Evolutionary conservation across 2,888 invertebrate species (phyloP), one percentile per base, ranked within the genome.

Genomic region (Drosophila nigricruria): DNA sequence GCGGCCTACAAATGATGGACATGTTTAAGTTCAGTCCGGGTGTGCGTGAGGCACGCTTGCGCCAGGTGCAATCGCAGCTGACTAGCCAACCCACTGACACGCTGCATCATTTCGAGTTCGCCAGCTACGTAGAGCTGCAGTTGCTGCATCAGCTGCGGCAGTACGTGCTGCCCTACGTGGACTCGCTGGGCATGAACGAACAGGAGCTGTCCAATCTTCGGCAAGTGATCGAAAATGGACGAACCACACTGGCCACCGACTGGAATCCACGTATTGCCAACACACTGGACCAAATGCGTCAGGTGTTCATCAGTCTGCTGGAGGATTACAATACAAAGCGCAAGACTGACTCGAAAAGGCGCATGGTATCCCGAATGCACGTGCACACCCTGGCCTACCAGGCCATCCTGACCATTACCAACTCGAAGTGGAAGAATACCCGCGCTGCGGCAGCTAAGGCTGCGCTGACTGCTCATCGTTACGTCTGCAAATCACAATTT

Each of bases 1-100:
- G 97, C 87, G 97, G 97, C 10, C 93, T 97, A 53, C 97, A 97
- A 91, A 96, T 97, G 96, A 96, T 97, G 97, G 97, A 97, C 88
- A 97, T 96, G 91, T 97, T 90, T 34, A 91, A 90, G 65, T 92
- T 91, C 69, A 69, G 57, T 49, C 71, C 82, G 5, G 96, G 95
- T 86, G 93, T 95, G 76, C 94, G 96, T 78, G 94, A 94, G 76
- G 94, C 93, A 73, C 94, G 96, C 79, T 91, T 97, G 58, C 91
- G 93, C 30, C 94, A 95, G 91, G 94, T 97, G 1, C 94, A 94
- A 78, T 92, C 94, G 70, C 95, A 97, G 93, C 95, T 97, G 92
- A 93, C 93, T 59, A 93, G 93, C 12, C 95, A 95, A 77, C 93
- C 95, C 0, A 64, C 87, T 14, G 92, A 94, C 10, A 96, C 96